Percentiles rank a stretch among this genome's conserved stretches.
phyloP scores from a whole-genome alignment of 2,113 vertebrate genomes.

The Melanerpes aurifrons region DNA sequence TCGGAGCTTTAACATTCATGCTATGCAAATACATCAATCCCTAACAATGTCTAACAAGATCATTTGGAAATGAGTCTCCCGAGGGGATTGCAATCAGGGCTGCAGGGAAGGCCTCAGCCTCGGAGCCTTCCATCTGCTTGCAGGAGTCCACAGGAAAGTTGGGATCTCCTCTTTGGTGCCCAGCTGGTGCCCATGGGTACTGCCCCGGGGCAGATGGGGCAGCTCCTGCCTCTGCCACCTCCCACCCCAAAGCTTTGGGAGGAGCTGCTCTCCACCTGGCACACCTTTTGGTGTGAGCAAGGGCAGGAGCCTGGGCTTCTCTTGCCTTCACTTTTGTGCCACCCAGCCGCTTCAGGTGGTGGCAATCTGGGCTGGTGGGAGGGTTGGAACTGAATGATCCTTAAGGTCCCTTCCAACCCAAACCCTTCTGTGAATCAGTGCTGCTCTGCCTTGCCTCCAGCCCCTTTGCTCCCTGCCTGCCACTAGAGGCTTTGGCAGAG shows the following conservation, averaged over 20 bases:
- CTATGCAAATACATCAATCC: slow-evolving; percentile 66
- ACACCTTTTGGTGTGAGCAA: accelerated
- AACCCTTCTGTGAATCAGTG: neutral
- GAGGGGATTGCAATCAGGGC: slow-evolving; percentile 22
- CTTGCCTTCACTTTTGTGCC: accelerated
- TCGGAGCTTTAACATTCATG: slow-evolving; percentile 72
- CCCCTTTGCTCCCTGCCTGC: neutral
- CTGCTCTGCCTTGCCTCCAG: neutral
- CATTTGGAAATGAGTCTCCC: slow-evolving; percentile 69
- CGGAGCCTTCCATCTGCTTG: neutral
- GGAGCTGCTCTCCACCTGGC: accelerated
- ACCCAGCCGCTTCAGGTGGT: neutral
- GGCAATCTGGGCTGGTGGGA: no score
- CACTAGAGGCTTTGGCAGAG: neutral
- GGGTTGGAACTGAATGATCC: no score
- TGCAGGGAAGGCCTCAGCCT: neutral
- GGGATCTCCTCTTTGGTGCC: accelerated
- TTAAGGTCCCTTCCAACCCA: no score
- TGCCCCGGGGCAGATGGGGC: accelerated
- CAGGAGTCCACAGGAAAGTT: neutral
- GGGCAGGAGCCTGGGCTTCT: neutral
- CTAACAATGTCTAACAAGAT: slow-evolving; percentile 73
- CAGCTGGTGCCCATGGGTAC: accelerated
- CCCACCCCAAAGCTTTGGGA: accelerated
- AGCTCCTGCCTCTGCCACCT: neutral